phyloP scores from a whole-genome alignment of 2,113 vertebrate species.

The Calidris pugnax region DNA sequence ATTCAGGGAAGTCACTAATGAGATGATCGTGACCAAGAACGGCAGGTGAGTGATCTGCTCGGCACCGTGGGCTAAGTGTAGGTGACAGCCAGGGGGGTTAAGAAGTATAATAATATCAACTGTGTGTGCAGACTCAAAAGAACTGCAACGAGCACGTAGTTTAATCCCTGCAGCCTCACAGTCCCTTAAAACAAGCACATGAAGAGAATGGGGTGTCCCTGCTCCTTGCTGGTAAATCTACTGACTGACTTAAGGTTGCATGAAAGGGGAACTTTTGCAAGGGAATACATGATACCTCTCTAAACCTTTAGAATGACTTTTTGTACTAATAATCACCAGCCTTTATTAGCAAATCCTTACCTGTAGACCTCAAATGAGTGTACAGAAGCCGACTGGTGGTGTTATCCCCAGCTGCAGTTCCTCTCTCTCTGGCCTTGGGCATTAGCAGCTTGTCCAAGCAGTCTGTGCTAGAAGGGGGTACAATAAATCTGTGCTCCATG shows the following conservation, averaged over 20 bases:
- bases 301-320: neutral
- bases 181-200: neutral
- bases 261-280: neutral
- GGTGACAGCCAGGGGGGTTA: neutral
- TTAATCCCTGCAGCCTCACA: neutral
- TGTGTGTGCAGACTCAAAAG: neutral
- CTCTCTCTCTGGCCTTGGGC: neutral
- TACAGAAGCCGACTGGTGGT: neutral
- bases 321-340: neutral
- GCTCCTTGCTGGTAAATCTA: neutral
- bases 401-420: neutral
- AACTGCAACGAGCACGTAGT: neutral
- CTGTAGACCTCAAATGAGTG: neutral
- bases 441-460: neutral
- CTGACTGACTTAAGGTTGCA: neutral
- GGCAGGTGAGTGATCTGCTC: slow-evolving; percentile 83
- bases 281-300: neutral
- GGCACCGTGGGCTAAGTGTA: neutral
- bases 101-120: neutral
- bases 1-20: slow-evolving; percentile 93
- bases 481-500: fast-evolving
- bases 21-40: slow-evolving; percentile 99
- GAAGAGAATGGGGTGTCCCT: neutral
- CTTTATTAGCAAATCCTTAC: neutral
- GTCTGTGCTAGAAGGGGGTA: neutral